Conservation (phyloP, 2,888 invertebrate species). For the Ceramica pisi region DNA sequence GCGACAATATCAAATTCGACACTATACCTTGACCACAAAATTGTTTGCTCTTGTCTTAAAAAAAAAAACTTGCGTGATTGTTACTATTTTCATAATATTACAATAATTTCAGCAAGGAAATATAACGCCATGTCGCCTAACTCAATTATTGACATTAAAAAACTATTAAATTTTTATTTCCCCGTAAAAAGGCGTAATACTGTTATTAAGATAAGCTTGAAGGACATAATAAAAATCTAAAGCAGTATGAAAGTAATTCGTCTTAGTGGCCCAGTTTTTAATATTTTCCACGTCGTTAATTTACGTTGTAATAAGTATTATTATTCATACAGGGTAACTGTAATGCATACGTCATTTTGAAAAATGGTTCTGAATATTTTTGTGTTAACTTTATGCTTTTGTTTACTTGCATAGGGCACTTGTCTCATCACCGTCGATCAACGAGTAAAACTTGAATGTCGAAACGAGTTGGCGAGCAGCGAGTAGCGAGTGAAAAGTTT, state of each 20-base stretch:
- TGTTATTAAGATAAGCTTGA: conserved; percentile 46
- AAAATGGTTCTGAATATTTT: conserved; percentile 38
- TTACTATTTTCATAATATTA: neutral
- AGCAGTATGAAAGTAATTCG: conserved; percentile 55
- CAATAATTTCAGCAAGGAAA: conserved; percentile 17
- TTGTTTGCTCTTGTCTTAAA: neutral
- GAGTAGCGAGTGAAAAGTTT: too few species aligned
- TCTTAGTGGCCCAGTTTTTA: conserved; percentile 60
- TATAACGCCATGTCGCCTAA: neutral
- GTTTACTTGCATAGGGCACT: conserved; percentile 14
- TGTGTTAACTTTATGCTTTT: neutral
- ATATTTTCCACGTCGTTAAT: conserved; percentile 62
- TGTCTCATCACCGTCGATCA: too few species aligned
- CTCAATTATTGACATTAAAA: conserved; percentile 28
- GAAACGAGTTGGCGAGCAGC: too few species aligned
- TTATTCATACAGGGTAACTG: conserved; percentile 43
- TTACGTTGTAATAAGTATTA: conserved; percentile 58
- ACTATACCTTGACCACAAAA: conserved; percentile 26
- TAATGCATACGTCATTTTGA: conserved; percentile 38
- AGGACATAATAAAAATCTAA: conserved; percentile 59
- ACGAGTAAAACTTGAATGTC: too few species aligned
- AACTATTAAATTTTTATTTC: conserved; percentile 5
- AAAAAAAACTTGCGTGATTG: neutral
- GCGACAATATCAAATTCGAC: conserved; percentile 21
- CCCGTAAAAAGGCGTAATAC: conserved; percentile 27